These are phyloP conservation scores for Ondatra zibethicus DNA, from an alignment of 2,113 vertebrate genomes.

Conservation along the genomic window DNA sequence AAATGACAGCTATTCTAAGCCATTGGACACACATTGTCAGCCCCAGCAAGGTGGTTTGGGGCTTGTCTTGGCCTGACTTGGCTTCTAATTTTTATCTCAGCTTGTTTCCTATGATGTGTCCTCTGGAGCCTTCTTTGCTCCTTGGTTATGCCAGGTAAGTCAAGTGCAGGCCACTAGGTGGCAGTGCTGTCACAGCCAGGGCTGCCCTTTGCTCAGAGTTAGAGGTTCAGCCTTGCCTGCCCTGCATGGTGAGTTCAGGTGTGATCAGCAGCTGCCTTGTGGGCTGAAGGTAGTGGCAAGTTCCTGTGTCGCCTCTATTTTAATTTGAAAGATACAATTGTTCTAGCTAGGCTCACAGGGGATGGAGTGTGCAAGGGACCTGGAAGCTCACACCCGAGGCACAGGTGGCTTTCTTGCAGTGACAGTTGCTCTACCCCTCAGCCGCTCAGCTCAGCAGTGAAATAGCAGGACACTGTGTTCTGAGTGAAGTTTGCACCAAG, in stretches of 20 bases:
- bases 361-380: not conserved
- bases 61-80: not conserved
- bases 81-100: not conserved
- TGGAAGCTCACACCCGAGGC: not conserved
- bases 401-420: fast-evolving
- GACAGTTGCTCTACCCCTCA: fast-evolving
- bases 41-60: not conserved
- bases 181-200: not conserved
- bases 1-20: too few species aligned
- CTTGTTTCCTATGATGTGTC: fast-evolving
- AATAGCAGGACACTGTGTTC: fast-evolving
- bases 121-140: fast-evolving
- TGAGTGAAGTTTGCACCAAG: fast-evolving
- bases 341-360: not conserved
- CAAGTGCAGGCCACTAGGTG: constrained; percentile 46
- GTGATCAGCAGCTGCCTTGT: not conserved
- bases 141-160: fast-evolving
- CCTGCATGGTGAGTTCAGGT: not conserved
- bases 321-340: not conserved
- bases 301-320: not conserved
- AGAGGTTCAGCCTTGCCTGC: fast-evolving
- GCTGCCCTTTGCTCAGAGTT: not conserved
- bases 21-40: fast-evolving
- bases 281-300: not conserved
- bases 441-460: not conserved